phyloP scores from a whole-genome alignment of 2,797 vertebrate species.

The Hirundo rustica region DNA sequence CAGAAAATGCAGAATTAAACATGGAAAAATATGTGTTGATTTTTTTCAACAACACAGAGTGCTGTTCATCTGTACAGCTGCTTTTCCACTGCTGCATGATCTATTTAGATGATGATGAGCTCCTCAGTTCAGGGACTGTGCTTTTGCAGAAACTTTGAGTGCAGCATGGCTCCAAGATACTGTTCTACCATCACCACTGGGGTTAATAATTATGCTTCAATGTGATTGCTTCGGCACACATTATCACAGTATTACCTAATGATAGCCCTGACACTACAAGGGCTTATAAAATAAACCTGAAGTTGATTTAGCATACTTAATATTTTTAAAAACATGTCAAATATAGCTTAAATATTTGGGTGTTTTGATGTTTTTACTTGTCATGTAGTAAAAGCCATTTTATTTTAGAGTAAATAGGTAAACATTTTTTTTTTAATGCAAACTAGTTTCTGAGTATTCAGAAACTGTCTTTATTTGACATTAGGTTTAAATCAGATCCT shows the following conservation, averaged over 20 bases:
- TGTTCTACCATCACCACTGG: neutral
- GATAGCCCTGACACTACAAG: neutral
- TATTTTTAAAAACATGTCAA: neutral
- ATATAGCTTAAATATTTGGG: neutral
- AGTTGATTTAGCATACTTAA: neutral
- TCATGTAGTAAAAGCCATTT: neutral
- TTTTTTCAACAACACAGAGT: neutral
- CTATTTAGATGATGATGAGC: neutral
- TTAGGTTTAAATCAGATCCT: neutral
- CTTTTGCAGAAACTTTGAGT: neutral
- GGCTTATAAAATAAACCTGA: neutral
- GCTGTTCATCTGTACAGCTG: neutral
- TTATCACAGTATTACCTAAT: neutral
- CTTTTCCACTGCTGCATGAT: neutral
- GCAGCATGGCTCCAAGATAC: neutral
- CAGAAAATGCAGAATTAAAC: neutral
- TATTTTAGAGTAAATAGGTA: neutral
- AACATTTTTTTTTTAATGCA: neutral
- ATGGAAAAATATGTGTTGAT: neutral
- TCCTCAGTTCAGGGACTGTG: neutral
- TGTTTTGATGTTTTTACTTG: neutral
- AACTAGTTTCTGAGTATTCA: neutral
- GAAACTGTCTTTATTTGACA: neutral
- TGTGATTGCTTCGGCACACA: neutral
- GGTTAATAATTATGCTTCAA: neutral